Evolutionary conservation across 2,797 vertebrate genomes (phyloP).

Genomic region (Mionectes olivaceus): DNA sequence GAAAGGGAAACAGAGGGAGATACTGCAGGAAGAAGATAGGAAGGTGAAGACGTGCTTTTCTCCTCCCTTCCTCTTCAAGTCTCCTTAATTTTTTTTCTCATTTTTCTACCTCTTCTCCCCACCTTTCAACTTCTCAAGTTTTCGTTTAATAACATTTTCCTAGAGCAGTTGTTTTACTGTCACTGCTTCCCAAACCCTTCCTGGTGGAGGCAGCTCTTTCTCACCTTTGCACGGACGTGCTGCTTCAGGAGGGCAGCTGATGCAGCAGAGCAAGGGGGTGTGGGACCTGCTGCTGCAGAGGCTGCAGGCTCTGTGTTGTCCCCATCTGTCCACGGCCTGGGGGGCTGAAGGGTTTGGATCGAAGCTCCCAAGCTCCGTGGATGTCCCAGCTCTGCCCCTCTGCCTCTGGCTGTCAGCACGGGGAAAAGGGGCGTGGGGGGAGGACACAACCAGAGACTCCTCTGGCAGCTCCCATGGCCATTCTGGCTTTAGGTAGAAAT

Average conservation of each 20-base stretch:
- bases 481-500: neutral
- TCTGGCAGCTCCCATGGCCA: rapidly evolving
- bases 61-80: neutral
- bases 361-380: neutral
- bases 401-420: rapidly evolving
- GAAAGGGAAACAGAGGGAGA: neutral
- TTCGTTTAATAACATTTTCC: neutral
- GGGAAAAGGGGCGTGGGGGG: neutral
- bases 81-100: rapidly evolving
- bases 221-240: neutral
- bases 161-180: neutral
- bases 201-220: neutral
- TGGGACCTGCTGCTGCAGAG: neutral
- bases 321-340: rapidly evolving
- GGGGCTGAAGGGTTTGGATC: neutral
- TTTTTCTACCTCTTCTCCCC: neutral
- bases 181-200: neutral
- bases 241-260: neutral
- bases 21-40: neutral
- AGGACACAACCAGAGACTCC: neutral
- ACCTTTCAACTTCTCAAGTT: neutral
- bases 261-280: neutral
- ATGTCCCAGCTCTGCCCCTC: neutral
- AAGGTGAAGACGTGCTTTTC: neutral
- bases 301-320: neutral